Base-by-base conservation (phyloP, 2,888 invertebrate genomes). In the Ophioninae sp. region DNA sequence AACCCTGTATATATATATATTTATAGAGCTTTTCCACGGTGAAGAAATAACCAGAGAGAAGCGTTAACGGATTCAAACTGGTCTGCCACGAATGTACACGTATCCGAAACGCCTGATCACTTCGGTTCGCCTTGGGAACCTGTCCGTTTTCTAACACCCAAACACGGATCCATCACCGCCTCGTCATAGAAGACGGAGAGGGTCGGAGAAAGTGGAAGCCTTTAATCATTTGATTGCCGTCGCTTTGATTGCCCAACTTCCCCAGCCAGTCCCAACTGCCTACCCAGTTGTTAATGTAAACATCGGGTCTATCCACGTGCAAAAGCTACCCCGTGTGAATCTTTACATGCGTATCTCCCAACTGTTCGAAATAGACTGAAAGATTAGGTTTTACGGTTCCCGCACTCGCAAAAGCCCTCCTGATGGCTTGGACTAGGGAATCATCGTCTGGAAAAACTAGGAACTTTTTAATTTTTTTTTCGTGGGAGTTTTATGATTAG, bases 161-260 rank as follows among this genome's bases (percentile, higher is more conserved):
- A 79, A 67, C 72, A 67, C 72, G 64, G 51, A 71, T 63, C 44
- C 69, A 23, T 51, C 69, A 23, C 71, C 44, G 51, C 63, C 64
- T 64, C 67, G 77, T 44, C 39, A 44, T 23, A 51, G 63, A 22
- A 61, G 58, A 56, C 59, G 20, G 56, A 79, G 10, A 61, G 79
- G 67, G 30, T 23, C 23, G 41, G 73, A 58, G 64, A 41, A 83
- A 82, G 86, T 83, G 80, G 67, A 51, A 67, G 84, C 87, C 89
- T 89, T 89, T 89, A 89, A 89, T 89, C 88, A 89, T 87, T 88
- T 86, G 87, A 89, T 88, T 88, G 88, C 84, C 72, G 67, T 69
- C 56, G 79, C 82, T 85, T 84, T 80, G 85, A 83, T 80, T 81
- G 20, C 73, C 23, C 76, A 79, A 69, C 64, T 77, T 65, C 71